Evolutionary conservation across 2,888 invertebrate species (phyloP), one percentile per base, ranked within the genome.

Genomic region (Drosophila buzzatii): DNA sequence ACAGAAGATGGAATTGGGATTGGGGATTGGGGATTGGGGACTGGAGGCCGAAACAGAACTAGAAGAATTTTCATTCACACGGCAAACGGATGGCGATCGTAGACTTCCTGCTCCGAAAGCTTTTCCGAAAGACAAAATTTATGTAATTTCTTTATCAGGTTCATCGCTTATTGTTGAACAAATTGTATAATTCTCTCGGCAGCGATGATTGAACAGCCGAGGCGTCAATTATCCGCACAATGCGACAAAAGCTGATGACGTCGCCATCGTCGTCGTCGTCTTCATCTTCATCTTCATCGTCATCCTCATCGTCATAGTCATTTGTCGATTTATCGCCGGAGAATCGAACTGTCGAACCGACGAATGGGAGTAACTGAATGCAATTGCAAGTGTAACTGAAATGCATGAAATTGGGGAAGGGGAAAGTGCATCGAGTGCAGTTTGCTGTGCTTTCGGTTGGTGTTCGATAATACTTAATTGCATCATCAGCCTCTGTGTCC

Each of bases 111-210:
- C 44, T 70, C 69, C 70, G 56, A 73, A 69, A 74, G 78, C 82
- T 85, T 74, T 78, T 88, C 81, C 79, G 62, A 88, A 66, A 72
- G 66, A 70, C 79, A 81, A 76, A 83, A 81, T 85, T 88, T 83
- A 82, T 88, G 79, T 85, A 85, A 85, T 85, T 85, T 88, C 70
- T 70, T 88, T 82, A 85, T 85, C 85, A 77, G 85, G 83, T 81
- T 75, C 56, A 73, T 53, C 62, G 70, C 67, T 64, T 72, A 73
- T 85, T 85, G 88, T 88, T 75, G 66, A 70, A 60, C 47, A 84
- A 85, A 85, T 85, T 82, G 81, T 81, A 68, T 85, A 88, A 85
- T 85, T 82, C 88, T 74, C 76, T 76, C 73, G 55, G 60, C 68
- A 68, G 70, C 73, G 71, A 66, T 83, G 80, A 83, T 83, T 85